Conservation (phyloP, 1,140 invertebrate species). For the Phenacoccus solenopsis region DNA sequence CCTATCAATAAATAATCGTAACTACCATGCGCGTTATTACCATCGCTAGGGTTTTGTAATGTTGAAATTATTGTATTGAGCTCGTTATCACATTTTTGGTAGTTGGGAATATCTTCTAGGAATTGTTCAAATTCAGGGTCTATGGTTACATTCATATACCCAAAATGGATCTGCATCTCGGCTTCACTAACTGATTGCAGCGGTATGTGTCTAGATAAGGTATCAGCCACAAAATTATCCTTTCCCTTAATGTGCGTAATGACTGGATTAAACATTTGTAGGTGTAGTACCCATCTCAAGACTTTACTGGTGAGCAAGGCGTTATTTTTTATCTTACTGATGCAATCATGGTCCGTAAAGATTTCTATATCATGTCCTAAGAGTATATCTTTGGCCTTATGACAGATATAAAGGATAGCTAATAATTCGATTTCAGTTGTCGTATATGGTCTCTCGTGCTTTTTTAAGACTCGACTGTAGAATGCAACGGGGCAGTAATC, state of each 20-base stretch:
- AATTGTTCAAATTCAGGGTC: no score
- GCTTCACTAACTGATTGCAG: no score
- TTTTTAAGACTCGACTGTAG: background rate
- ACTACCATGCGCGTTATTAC: no score
- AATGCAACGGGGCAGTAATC: background rate
- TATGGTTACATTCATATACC: no score
- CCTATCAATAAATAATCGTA: no score
- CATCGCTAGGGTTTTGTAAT: no score
- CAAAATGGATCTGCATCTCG: no score
- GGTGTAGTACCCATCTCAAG: background rate
- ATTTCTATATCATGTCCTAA: background rate
- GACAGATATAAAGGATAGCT: background rate
- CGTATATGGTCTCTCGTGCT: background rate
- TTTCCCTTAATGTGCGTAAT: conserved; percentile 18
- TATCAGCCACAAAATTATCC: conserved; percentile 51
- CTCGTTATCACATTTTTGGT: no score
- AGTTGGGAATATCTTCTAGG: no score
- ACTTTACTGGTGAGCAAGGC: background rate
- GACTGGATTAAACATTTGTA: background rate
- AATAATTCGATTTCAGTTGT: background rate
- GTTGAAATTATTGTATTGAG: no score
- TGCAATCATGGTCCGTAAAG: background rate
- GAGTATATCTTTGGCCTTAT: background rate
- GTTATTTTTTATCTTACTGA: conserved; percentile 1
- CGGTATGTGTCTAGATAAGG: background rate